Conservation (phyloP, 2,113 vertebrate genomes). For the Apus apus region DNA sequence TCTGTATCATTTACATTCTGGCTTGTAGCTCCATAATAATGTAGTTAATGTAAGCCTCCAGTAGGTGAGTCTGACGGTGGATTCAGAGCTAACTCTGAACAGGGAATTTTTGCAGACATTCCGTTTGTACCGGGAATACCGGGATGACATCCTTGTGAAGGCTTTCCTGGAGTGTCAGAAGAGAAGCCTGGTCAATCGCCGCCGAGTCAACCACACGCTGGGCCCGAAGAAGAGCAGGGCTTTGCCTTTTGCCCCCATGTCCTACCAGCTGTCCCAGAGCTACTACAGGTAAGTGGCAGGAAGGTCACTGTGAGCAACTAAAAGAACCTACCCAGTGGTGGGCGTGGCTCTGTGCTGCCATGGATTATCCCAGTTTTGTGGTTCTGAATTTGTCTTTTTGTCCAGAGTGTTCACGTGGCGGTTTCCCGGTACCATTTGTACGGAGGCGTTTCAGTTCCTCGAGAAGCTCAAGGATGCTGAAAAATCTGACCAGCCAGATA, state of each 20-base stretch:
- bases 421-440: slow-evolving; percentile 85
- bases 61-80: not conserved
- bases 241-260: slow-evolving; percentile 94
- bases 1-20: not conserved
- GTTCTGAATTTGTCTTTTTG: not conserved
- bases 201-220: slow-evolving; percentile 78
- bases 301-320: not conserved
- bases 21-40: not conserved
- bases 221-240: slow-evolving; percentile 91
- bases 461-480: slow-evolving; percentile 72
- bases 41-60: not conserved
- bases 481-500: slow-evolving; percentile 65
- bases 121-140: slow-evolving; percentile 87
- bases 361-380: not conserved
- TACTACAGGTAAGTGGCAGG: slow-evolving; percentile 83
- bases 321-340: not conserved
- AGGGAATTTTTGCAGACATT: slow-evolving; percentile 79
- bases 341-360: not conserved
- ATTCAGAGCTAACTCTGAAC: not conserved
- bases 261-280: slow-evolving; percentile 94
- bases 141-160: slow-evolving; percentile 83
- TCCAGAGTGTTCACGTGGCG: slow-evolving; percentile 90
- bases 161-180: slow-evolving; percentile 88
- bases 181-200: slow-evolving; percentile 89
- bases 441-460: slow-evolving; percentile 86